These are phyloP conservation scores for Linnaemya tessellans DNA, from an alignment of 2,888 invertebrate species.

Conservation along the genomic window DNA sequence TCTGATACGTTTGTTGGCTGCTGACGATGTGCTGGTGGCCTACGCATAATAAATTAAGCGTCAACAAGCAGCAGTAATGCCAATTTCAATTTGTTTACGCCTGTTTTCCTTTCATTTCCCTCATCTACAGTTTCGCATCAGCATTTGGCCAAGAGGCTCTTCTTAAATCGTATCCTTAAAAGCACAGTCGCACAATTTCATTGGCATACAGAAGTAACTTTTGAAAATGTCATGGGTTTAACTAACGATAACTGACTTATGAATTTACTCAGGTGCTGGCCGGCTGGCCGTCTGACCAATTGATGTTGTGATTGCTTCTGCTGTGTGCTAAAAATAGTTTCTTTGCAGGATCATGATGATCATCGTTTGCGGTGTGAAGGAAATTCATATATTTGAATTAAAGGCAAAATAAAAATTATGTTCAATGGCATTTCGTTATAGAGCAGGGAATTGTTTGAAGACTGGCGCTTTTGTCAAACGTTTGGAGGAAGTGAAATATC, in stretches of 20 bases:
- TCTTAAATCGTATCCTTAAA: constrained; percentile 61
- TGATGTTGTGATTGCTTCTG: constrained; percentile 61
- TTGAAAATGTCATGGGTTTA: constrained; percentile 72
- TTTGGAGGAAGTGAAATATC: not conserved
- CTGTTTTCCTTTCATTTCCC: constrained; percentile 61
- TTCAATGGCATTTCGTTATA: not conserved
- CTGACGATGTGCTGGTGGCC: constrained; percentile 68
- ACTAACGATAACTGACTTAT: constrained; percentile 73
- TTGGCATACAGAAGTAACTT: constrained; percentile 69
- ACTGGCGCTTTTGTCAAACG: not conserved
- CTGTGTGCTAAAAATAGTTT: constrained; percentile 9
- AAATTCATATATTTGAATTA: not conserved
- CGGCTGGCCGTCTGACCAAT: constrained; percentile 63
- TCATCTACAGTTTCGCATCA: not conserved
- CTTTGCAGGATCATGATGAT: not conserved
- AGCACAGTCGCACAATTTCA: constrained; percentile 35
- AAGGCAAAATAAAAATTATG: not conserved
- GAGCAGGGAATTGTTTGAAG: not conserved
- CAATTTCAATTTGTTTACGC: constrained; percentile 79
- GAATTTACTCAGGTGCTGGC: constrained; percentile 73
- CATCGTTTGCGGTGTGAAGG: not conserved
- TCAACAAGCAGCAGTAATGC: constrained; percentile 81
- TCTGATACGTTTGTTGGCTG: constrained; percentile 26
- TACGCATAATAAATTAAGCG: constrained; percentile 80
- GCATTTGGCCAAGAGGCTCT: constrained; percentile 50